Evolutionary conservation across 2,113 vertebrate genomes (phyloP).

Genomic region (Prunella fulvescens): DNA sequence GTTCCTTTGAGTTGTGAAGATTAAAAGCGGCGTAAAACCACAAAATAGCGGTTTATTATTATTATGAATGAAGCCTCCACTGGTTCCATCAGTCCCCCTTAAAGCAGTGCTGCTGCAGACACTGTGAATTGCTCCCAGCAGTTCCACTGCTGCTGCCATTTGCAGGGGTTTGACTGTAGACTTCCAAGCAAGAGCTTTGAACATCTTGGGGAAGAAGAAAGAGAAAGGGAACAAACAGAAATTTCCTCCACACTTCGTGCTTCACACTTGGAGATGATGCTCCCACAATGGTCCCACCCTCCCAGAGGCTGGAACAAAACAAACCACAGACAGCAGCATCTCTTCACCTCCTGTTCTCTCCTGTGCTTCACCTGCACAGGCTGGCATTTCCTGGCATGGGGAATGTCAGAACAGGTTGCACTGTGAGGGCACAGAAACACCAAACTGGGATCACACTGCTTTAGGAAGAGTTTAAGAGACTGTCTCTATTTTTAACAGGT

Average conservation of each 20-base stretch:
- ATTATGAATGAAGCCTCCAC: slow-evolving; percentile 17
- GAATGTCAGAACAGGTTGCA: fast-evolving
- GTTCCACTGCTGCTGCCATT: not conserved
- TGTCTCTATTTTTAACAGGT: not conserved
- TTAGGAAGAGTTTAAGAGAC: not conserved
- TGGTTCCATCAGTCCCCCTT: not conserved
- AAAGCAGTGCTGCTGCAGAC: not conserved
- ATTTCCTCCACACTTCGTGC: not conserved
- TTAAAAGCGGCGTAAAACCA: not conserved
- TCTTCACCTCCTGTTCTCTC: not conserved
- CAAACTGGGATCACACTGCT: not conserved
- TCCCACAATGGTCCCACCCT: not conserved
- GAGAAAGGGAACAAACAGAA: not conserved
- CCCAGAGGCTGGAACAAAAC: not conserved
- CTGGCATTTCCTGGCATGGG: fast-evolving
- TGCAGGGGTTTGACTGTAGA: not conserved
- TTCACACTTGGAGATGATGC: not conserved
- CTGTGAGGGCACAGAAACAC: not conserved
- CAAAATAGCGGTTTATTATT: not conserved
- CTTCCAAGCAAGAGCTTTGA: not conserved
- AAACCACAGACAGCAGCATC: not conserved
- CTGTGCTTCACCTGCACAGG: not conserved
- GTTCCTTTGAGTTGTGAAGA: slow-evolving; percentile 32
- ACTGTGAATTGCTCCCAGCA: not conserved
- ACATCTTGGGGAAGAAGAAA: not conserved